Base-by-base conservation (phyloP, 2,888 invertebrate genomes). In the Tiphia femorata region DNA sequence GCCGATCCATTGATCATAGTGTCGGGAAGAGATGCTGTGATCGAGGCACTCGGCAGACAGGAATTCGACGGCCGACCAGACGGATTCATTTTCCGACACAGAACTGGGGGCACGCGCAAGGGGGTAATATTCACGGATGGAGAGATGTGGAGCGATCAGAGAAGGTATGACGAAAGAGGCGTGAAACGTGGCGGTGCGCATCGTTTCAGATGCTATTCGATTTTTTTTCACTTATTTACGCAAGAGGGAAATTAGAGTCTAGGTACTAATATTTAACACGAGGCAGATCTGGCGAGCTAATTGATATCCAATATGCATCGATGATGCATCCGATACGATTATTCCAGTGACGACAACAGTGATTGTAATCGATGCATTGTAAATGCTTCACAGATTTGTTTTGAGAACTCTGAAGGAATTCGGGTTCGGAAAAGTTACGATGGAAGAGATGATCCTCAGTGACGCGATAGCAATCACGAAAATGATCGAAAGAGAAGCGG, bases 41-140 rank as follows among this genome's bases (percentile, higher is more conserved):
- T 86, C 14, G 88, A 90, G 75, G 87, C 91, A 20, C 86, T 91
- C 43, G 84, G 84, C 1, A 85, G 87, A 5, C 87, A 87, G 10
- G 89, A 89, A 61, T 91, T 91, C 67, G 90, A 91, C 70, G 91
- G 90, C 1, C 85, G 92, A 61, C 92, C 92, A 0, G 86, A 90
- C 63, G 90, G 88, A 27, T 91, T 90, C 76, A 88, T 91, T 65
- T 87, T 89, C 62, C 85, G 87, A 51, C 81, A 89, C 59, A 84
- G 92, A 57, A 88, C 90, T 27, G 87, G 90, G 52, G 91, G 91
- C 14, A 86, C 88, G 73, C 84, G 87, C 78, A 82, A 87, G 48
- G 90, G 91, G 3, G 86, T 92, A n/a, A 88, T 91, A 1, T 91
- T 91, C 64, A 86, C 88, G 1, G 92, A 92, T 62, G 92, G 92